These are phyloP conservation scores for Notarius quadriscutis DNA, from an alignment of 2,113 vertebrate species.

Conservation along the genomic window DNA sequence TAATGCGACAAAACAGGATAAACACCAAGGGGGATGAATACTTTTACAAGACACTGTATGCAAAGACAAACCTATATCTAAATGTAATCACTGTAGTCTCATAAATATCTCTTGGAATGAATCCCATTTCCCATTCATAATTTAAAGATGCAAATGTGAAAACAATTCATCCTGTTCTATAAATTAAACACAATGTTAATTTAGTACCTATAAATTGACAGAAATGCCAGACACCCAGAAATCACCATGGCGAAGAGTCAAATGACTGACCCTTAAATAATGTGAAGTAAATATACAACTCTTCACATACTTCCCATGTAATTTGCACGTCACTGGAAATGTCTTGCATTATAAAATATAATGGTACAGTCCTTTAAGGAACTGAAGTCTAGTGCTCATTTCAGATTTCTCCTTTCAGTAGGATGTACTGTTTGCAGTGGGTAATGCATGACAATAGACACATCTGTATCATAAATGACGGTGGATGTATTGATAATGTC, in stretches of 20 bases:
- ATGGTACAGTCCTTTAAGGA: conserved; percentile 12
- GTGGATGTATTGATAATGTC: not conserved
- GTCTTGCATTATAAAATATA: conserved; percentile 5
- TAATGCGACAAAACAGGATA: too few relatives aligned
- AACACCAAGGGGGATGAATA: too few relatives aligned
- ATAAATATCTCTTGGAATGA: not conserved
- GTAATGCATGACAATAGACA: conserved; percentile 33
- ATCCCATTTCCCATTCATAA: not conserved
- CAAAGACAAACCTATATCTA: not conserved
- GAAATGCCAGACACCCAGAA: conserved; percentile 6
- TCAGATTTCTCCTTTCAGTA: conserved; percentile 6
- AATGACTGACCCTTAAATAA: conserved; percentile 22
- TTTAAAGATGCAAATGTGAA: not conserved
- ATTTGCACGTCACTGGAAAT: not conserved
- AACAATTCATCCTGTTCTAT: not conserved
- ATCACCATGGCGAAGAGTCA: conserved; percentile 13
- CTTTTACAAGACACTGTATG: too few relatives aligned
- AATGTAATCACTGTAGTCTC: not conserved
- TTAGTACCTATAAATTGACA: not conserved
- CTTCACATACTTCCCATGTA: not conserved
- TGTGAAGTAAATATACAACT: conserved; percentile 17
- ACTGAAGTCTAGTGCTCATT: conserved; percentile 22
- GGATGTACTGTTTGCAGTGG: conserved; percentile 14
- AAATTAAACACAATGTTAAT: not conserved
- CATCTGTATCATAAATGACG: conserved; percentile 45